Base-by-base conservation (phyloP, 1,140 invertebrate species). In the Probaryconus sp. region DNA sequence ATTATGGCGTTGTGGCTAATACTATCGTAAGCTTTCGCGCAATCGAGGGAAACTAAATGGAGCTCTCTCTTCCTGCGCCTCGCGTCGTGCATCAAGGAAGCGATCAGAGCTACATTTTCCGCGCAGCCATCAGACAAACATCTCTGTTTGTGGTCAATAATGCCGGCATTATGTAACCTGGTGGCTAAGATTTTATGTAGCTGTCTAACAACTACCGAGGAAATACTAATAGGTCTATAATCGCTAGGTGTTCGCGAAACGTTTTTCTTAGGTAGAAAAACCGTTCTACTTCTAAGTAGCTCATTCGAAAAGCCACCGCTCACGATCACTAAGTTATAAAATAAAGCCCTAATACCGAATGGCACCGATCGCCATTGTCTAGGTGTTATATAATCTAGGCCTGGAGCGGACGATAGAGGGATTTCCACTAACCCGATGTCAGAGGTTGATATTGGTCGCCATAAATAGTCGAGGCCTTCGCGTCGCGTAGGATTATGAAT, bases 221-320 rank as follows among this genome's bases (percentile, higher is more conserved):
- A 61, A 10, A 88, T 82, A 13, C 78, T 82, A 1, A 88, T 87
- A 6, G 86, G 86, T 10, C 86, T 50, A 33, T 81, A 87, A 5
- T 82, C 84, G 1, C 47, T 56, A 1, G 81, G 78, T 0, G 26
- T 21, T 5, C 9, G 45, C 5, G 71, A 70, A 0, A 20, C 35
- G 1, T 50, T 76, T 11, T 55, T 78, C 38, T 84, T 86, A 2
- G 68, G 72, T 0, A 78, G n/a, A 14, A 76, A 60, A 0, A 72
- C 47, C 0, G 70, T 76, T 5, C 72, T 48, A 17, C 16, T 38
- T 5, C 35, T 33, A 0, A 73, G 51, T 5, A 68, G 10, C 2
- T 2, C 7, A 0, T 2, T 2, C 2, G 60, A 43, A 3, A 79
- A 50, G 4, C 10, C n/a, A 0, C 56, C 50, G 0, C 6, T 48